Conservation (phyloP, 2,113 vertebrate genomes). For the Phalacrocorax carbo region DNA sequence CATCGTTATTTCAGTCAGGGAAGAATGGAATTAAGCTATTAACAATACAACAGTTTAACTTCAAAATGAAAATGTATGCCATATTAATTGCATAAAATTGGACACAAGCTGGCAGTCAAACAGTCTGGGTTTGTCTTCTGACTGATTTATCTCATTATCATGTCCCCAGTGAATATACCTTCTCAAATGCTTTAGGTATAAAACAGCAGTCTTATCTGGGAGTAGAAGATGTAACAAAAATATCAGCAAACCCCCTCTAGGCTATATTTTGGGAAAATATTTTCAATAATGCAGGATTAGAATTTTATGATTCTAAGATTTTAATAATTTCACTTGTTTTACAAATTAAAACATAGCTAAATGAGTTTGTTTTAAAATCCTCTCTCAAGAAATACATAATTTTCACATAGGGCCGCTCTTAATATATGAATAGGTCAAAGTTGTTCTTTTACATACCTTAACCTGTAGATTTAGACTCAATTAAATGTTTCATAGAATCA, state of each 20-base stretch:
- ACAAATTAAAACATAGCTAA: constrained; percentile 16
- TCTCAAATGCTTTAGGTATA: background rate
- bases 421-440: background rate
- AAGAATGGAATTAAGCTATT: constrained; percentile 28
- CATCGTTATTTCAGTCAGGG: constrained; percentile 1
- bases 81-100: constrained; percentile 66
- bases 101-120: constrained; percentile 57
- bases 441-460: background rate
- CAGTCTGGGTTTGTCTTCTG: constrained; percentile 48
- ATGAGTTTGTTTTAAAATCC: background rate
- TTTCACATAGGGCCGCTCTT: background rate
- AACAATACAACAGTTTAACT: constrained; percentile 52
- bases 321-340: constrained; percentile 11
- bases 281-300: background rate
- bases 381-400: background rate
- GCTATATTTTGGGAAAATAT: background rate
- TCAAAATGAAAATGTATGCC: constrained; percentile 56
- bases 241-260: background rate
- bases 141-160: constrained; percentile 55
- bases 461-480: background rate
- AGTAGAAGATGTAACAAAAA: constrained; percentile 26
- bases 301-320: background rate
- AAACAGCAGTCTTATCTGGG: background rate
- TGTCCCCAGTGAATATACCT: constrained; percentile 27
- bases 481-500: background rate